These are phyloP conservation scores for Dione vanillae DNA, from an alignment of 2,888 invertebrate species.

Conservation along the genomic window DNA sequence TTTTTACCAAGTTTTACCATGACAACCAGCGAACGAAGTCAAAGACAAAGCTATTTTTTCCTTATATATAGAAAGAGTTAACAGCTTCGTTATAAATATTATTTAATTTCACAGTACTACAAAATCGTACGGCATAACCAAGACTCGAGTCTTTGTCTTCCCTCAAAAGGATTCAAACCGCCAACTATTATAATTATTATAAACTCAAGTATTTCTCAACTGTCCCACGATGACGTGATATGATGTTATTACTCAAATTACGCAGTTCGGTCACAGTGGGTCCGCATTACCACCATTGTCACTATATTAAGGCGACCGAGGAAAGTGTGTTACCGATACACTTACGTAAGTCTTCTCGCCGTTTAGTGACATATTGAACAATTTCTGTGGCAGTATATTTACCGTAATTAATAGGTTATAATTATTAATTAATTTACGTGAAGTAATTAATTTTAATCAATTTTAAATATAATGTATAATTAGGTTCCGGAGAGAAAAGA, in stretches of 20 bases:
- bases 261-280: constrained; percentile 8
- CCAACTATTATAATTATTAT: background rate
- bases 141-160: background rate
- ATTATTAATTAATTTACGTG: background rate
- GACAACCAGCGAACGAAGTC: too few relatives aligned
- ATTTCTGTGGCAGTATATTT: constrained; percentile 41
- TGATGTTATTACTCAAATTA: constrained; percentile 1
- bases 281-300: constrained; percentile 27
- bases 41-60: too few relatives aligned
- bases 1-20: too few relatives aligned
- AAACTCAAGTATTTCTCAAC: background rate
- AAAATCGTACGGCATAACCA: too few relatives aligned
- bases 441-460: too few relatives aligned
- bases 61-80: too few relatives aligned
- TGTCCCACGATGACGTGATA: background rate
- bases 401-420: background rate
- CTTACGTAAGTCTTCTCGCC: constrained; percentile 57
- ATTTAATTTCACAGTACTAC: too few relatives aligned
- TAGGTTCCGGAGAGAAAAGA: too few relatives aligned
- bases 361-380: constrained; percentile 60
- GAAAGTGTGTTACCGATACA: constrained; percentile 36
- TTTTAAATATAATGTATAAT: too few relatives aligned
- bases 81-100: too few relatives aligned
- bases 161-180: background rate
- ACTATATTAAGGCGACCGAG: constrained; percentile 30